Evolutionary conservation across 2,113 vertebrate genomes (phyloP).

Genomic region (Nanger granti): DNA sequence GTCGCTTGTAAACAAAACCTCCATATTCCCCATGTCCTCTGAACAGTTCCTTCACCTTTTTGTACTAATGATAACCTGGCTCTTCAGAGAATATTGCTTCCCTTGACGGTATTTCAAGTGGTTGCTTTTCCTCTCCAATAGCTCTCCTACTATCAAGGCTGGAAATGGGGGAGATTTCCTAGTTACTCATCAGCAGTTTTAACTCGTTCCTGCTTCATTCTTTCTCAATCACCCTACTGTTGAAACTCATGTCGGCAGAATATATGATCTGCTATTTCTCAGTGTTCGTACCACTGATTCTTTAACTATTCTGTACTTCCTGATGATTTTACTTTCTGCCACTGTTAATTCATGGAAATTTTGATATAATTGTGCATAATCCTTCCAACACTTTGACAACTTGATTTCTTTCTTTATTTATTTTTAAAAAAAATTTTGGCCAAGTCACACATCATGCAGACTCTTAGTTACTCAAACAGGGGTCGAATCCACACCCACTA

Average conservation of each 20-base stretch:
- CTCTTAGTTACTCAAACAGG: not conserved
- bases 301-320: not conserved
- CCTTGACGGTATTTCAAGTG: not conserved
- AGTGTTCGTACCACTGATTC: not conserved
- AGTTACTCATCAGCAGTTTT: not conserved
- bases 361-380: not conserved
- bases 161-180: not conserved
- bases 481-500: fast-evolving
- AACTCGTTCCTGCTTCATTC: not conserved
- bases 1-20: not conserved
- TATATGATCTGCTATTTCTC: not conserved
- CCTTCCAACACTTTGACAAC: not conserved
- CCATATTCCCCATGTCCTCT: not conserved
- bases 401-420: not conserved
- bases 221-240: not conserved
- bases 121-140: no score
- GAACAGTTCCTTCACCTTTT: not conserved
- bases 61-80: not conserved
- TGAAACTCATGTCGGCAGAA: not conserved
- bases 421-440: not conserved
- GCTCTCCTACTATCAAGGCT: not conserved
- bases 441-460: not conserved
- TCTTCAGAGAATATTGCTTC: not conserved
- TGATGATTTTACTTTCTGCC: not conserved
- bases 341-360: not conserved